phyloP scores from a whole-genome alignment of 2,113 vertebrate species.

The Entomyzon cyanotis region DNA sequence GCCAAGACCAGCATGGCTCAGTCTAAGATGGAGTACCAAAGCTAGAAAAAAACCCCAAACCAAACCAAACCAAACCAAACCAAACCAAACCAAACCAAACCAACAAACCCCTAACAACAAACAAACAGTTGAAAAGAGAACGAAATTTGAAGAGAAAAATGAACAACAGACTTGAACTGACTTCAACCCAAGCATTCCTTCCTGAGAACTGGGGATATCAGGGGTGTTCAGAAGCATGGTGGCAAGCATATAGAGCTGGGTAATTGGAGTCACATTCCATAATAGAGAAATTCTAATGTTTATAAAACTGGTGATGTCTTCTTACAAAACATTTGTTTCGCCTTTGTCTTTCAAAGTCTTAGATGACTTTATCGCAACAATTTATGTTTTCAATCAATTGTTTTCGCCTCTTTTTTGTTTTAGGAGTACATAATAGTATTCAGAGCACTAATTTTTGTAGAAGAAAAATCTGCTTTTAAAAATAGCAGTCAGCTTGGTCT shows the following conservation, averaged over 20 bases:
- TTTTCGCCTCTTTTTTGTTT: not conserved
- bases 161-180: not conserved
- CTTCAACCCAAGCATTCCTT: not conserved
- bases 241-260: not conserved
- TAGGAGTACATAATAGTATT: not conserved
- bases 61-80: not conserved
- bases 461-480: not conserved
- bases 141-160: not conserved
- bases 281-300: not conserved
- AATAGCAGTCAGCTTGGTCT: not conserved
- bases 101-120: not conserved
- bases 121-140: not conserved
- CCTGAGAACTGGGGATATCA: too few species aligned
- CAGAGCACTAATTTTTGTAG: not conserved
- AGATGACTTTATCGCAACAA: not conserved
- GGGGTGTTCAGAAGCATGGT: rapidly evolving
- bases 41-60: too few species aligned
- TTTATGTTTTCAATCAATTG: rapidly evolving
- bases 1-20: not conserved
- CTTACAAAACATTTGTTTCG: not conserved
- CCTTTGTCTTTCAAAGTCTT: not conserved
- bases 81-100: not conserved
- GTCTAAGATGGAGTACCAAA: not conserved
- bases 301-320: not conserved
- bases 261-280: not conserved